Percentiles rank a stretch among this genome's conserved stretches.
Evolutionary conservation across 2,113 vertebrate species (phyloP).

Genomic region (Mus spicilegus): DNA sequence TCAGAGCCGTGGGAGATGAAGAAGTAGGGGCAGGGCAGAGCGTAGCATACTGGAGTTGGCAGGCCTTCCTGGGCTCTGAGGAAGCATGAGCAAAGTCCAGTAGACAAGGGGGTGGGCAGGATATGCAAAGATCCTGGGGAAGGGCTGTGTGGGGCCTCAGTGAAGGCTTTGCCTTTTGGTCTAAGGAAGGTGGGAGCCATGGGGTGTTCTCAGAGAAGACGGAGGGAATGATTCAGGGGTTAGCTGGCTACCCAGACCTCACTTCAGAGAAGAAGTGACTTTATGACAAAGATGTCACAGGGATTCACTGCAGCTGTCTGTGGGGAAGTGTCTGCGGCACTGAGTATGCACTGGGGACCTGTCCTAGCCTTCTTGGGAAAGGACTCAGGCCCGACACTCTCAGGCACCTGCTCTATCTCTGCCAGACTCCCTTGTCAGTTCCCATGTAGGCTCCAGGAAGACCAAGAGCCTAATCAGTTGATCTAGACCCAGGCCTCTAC

Average conservation of each 20-base stretch:
- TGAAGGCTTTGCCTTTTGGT: not conserved
- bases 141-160: rapidly evolving
- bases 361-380: not conserved
- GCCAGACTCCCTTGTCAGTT: too few relatives aligned
- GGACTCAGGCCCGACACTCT: too few relatives aligned
- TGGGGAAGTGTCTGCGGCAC: not conserved
- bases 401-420: not conserved
- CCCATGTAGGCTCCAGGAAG: not conserved
- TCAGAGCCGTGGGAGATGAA: not conserved
- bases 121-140: not conserved
- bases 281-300: not conserved
- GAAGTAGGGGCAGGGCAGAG: rapidly evolving
- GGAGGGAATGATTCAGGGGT: rapidly evolving
- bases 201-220: not conserved
- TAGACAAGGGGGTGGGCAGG: not conserved
- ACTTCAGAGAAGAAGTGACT: not conserved
- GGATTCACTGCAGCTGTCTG: too few relatives aligned
- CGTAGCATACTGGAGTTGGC: too few relatives aligned
- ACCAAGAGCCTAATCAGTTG: not conserved
- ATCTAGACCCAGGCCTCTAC: not conserved
- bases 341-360: not conserved
- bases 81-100: not conserved
- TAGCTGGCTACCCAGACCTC: not conserved
- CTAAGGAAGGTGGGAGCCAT: not conserved
- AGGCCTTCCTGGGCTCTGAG: not conserved